Conservation (phyloP, 1,140 invertebrate genomes). For the Apis cerana region DNA sequence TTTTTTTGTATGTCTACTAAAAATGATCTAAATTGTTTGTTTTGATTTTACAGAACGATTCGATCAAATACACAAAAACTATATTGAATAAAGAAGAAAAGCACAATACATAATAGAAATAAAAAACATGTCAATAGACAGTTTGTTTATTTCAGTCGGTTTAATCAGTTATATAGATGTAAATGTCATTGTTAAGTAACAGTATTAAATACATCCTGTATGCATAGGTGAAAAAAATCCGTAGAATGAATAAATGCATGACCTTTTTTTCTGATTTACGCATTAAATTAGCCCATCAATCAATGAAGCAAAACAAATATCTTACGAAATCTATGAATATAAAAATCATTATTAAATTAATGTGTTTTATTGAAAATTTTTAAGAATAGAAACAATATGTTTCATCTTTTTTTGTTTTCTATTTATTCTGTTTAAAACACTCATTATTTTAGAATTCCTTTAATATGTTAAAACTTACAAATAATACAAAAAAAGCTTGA, state of each 20-base stretch:
- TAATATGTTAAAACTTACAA: conserved; percentile 47
- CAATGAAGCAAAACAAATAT: neutral
- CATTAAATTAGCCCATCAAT: neutral
- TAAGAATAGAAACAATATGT: neutral
- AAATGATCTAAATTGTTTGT: conserved; percentile 24
- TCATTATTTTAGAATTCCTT: conserved; percentile 27
- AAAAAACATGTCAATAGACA: neutral
- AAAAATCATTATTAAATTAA: neutral
- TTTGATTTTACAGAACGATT: neutral
- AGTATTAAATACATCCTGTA: conserved; percentile 63
- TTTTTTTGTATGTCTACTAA: conserved; percentile 43
- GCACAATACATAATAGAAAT: conserved; percentile 2
- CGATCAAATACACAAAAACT: conserved; percentile 21
- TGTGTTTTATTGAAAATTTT: neutral
- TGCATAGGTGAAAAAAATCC: neutral
- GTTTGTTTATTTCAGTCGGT: neutral
- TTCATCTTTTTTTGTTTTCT: no score
- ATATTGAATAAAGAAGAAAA: neutral
- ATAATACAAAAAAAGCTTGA: conserved; percentile 41
- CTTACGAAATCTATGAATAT: neutral
- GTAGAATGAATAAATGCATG: neutral
- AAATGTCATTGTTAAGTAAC: conserved; percentile 48
- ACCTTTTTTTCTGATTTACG: neutral
- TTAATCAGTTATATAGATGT: conserved; percentile 53
- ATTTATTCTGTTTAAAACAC: conserved; percentile 37